A percentile compares a stretch with the other conserved stretches of the same genome.
These are phyloP conservation scores for Cephus pulcher DNA, from an alignment of 2,888 invertebrate species.

Conservation along the genomic window DNA sequence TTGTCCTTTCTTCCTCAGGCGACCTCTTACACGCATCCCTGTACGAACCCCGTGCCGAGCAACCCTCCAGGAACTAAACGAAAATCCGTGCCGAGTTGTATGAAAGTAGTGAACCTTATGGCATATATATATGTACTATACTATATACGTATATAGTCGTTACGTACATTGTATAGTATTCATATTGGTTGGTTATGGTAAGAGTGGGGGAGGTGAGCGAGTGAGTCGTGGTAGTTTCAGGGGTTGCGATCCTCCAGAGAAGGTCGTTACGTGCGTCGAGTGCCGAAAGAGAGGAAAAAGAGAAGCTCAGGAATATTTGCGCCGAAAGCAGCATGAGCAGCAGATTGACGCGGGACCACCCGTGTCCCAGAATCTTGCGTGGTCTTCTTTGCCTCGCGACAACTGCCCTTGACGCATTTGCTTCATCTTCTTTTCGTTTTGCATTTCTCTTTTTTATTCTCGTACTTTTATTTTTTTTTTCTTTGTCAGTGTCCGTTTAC, in stretches of 20 bases:
- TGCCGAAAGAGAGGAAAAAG: conserved; percentile 41
- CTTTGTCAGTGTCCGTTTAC: background rate
- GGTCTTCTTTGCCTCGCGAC: conserved; percentile 38
- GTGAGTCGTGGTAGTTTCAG: background rate
- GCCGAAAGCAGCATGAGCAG: conserved; percentile 59
- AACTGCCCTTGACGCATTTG: conserved; percentile 16
- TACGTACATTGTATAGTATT: background rate
- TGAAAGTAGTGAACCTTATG: background rate
- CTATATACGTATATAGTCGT: background rate
- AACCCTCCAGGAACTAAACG: background rate
- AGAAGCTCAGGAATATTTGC: conserved; percentile 58
- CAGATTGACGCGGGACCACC: conserved; percentile 64
- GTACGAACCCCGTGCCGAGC: conserved; percentile 18
- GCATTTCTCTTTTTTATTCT: background rate
- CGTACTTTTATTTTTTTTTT: background rate
- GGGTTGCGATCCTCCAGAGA: background rate
- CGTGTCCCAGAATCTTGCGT: conserved; percentile 48
- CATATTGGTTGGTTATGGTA: background rate
- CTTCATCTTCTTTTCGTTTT: background rate
- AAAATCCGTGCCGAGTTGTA: background rate
- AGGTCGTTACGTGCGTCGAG: conserved; percentile 43
- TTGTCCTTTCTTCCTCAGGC: conserved; percentile 44
- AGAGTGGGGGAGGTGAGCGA: background rate
- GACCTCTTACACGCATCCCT: conserved; percentile 38
- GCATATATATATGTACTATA: background rate